These are phyloP conservation scores for Drosophila prosaltans DNA, from an alignment of 1,140 invertebrate genomes.

Conservation along the genomic window DNA sequence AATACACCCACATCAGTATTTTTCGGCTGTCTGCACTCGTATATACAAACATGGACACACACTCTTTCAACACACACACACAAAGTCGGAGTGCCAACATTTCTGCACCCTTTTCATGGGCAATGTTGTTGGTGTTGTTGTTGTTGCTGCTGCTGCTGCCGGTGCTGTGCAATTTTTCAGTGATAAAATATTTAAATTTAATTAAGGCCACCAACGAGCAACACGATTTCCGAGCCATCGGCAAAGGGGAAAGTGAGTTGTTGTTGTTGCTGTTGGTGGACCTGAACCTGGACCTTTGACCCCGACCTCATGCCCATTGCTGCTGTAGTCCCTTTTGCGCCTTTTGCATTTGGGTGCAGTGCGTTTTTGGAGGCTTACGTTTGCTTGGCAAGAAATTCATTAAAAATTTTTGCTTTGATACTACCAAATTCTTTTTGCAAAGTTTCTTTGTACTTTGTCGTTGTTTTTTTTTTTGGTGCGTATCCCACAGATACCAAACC, in stretches of 20 bases:
- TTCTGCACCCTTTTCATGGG: conserved; percentile 73
- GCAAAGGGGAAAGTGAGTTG: conserved; percentile 61
- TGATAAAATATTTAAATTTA: conserved; percentile 84
- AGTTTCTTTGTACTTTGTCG: conserved; percentile 64
- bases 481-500: conserved; percentile 43
- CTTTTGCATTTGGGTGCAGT: conserved; percentile 58
- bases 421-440: conserved; percentile 76
- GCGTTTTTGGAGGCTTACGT: conserved; percentile 71
- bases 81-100: conserved; percentile 41
- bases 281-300: conserved; percentile 39
- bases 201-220: conserved; percentile 83
- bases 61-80: conserved; percentile 18
- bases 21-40: conserved; percentile 76
- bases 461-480: conserved; percentile 15
- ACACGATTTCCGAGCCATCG: conserved; percentile 71
- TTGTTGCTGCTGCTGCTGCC: conserved; percentile 51
- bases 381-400: conserved; percentile 75
- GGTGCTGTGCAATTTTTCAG: conserved; percentile 76
- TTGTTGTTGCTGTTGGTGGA: neutral
- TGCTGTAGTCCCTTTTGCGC: conserved; percentile 34
- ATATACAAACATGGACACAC: conserved; percentile 36
- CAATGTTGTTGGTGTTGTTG: conserved; percentile 41
- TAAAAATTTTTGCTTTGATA: conserved; percentile 82
- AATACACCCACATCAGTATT: conserved; percentile 81
- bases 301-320: conserved; percentile 29